A percentile compares a stretch with the other conserved stretches of the same genome.
phyloP scores from a whole-genome alignment of 2,888 invertebrate species.

The Drosophila prolongata region DNA sequence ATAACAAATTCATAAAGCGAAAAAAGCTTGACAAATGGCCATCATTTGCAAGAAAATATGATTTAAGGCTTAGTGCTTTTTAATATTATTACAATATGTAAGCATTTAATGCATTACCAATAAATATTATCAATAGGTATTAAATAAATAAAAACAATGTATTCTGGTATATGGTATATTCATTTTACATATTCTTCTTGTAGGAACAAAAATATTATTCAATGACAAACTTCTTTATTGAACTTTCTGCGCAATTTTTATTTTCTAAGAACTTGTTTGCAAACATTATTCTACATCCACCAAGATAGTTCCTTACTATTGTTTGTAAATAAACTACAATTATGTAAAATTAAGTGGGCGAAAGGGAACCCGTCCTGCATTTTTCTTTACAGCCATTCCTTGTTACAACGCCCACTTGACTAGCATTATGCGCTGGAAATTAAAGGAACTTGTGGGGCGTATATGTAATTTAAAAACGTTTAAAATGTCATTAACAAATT shows the following conservation, averaged over 20 bases:
- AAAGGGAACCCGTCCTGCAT: background rate
- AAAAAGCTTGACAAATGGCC: conserved; percentile 29
- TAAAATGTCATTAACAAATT: conserved; percentile 76
- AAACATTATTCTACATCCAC: too few relatives aligned
- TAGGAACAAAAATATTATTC: too few relatives aligned
- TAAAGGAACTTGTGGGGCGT: conserved; percentile 59
- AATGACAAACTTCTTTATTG: too few relatives aligned
- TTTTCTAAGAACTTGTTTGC: too few relatives aligned
- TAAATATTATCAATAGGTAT: too few relatives aligned
- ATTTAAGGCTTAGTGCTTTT: conserved; percentile 5
- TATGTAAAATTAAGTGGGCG: conserved; percentile 25
- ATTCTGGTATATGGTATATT: too few relatives aligned
- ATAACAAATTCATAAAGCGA: conserved; percentile 15
- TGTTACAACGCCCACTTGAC: conserved; percentile 17
- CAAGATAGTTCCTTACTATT: background rate
- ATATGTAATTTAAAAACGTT: conserved; percentile 76
- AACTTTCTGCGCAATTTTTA: too few relatives aligned
- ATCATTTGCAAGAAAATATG: conserved; percentile 20
- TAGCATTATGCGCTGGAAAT: conserved; percentile 27
- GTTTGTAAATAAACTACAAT: conserved; percentile 34
- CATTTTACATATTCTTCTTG: too few relatives aligned
- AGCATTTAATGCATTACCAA: too few relatives aligned
- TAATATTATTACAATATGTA: background rate
- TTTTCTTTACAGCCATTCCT: conserved; percentile 6
- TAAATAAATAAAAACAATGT: too few relatives aligned